Percentiles rank a stretch among this genome's conserved stretches.
These are phyloP conservation scores for Hypolimnas misippus DNA, from an alignment of 2,888 invertebrate species.

Conservation along the genomic window DNA sequence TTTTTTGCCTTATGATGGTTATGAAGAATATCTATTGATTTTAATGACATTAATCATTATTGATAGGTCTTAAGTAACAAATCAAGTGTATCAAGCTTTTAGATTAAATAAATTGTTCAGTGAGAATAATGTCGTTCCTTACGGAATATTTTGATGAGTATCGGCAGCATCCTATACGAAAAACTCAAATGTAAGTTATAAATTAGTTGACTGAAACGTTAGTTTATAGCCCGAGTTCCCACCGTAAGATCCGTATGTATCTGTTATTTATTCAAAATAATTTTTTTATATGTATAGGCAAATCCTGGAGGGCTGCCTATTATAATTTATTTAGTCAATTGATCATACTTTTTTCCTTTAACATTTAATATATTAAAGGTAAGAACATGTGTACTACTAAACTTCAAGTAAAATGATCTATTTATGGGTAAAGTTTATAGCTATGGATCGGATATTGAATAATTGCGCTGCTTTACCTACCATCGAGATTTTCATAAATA, in stretches of 20 bases:
- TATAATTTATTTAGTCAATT: too few species aligned
- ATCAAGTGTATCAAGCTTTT: slow-evolving; percentile 1
- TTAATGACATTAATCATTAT: neutral
- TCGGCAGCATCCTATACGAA: slow-evolving; percentile 69
- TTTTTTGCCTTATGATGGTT: neutral
- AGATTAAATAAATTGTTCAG: slow-evolving; percentile 31
- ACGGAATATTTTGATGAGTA: slow-evolving; percentile 80
- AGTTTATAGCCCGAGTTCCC: neutral
- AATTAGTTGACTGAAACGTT: neutral
- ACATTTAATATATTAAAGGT: too few species aligned
- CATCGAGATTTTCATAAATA: too few species aligned
- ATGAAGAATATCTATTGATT: neutral
- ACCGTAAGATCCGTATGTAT: neutral
- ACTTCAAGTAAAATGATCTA: too few species aligned
- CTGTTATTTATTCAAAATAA: too few species aligned
- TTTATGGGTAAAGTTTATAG: too few species aligned
- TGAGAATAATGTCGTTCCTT: slow-evolving; percentile 69
- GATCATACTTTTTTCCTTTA: too few species aligned
- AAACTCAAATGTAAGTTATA: slow-evolving; percentile 70
- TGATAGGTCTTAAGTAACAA: neutral
- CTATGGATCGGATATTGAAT: too few species aligned
- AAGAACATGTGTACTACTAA: too few species aligned
- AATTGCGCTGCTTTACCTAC: too few species aligned
- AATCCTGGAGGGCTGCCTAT: too few species aligned
- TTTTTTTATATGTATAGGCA: too few species aligned